Base-by-base conservation (phyloP, 2,888 invertebrate genomes). In the Abrostola triplasia region DNA sequence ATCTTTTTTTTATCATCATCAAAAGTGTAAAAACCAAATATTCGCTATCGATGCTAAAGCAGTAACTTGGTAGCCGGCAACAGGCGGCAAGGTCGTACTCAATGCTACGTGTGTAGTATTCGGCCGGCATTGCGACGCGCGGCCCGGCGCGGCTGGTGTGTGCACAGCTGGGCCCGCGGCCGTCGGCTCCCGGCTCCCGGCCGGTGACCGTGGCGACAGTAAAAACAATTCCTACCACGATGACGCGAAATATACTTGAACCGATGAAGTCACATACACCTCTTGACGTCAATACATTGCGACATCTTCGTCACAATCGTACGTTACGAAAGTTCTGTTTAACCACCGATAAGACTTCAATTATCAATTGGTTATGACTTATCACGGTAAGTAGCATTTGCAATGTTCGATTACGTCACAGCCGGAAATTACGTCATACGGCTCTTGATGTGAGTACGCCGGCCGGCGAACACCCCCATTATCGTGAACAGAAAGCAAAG, bases 61-160 rank as follows among this genome's bases (percentile, higher is more conserved):
- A 67, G 73, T 70, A 75, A 77, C 77, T 83, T 78, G 70, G 80
- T 75, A 83, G 83, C 76, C 85, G 84, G 85, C 88, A 91, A 88
- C 88, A 83, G 81, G 84, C 88, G 67, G 82, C 92, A 92, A 94
- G 92, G 93, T 91, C 92, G 89, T 81, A 84, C 77, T 89, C 90
- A 91, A 91, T 92, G 92, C 87, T 89, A 90, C 87, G 83, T 80
- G 81, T 79, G 80, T 82, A 83, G 75, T 24, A 24, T 24, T 80
- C 77, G 53, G 54, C 49, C 51, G 24, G 47, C 66, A 50, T 40
- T 55, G 36, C 37, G 69, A 40, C 70, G 42, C 36, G 55, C 37
- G 44, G 44, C 44, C 54, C 57, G 36, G 59, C 54, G 58, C 68
- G 70, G 60, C 69, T 73, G 73, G 76, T 69, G 67, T 83, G 85